These are phyloP conservation scores for Cheilosia variabilis DNA, from an alignment of 2,888 invertebrate species.

Conservation along the genomic window DNA sequence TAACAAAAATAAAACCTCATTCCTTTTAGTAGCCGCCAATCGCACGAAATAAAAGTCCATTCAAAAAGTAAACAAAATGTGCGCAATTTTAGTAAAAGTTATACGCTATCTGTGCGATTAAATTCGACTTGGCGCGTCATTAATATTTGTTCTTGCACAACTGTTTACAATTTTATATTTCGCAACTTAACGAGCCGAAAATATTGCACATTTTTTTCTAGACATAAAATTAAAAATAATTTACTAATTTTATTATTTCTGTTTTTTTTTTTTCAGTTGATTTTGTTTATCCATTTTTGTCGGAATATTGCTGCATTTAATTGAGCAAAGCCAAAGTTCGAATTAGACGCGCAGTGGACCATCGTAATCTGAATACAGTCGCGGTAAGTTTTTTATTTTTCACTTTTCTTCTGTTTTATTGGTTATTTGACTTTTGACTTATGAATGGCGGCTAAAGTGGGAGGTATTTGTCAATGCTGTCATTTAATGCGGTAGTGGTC, in stretches of 20 bases:
- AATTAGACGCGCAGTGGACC: too few species aligned
- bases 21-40: too few species aligned
- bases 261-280: background rate
- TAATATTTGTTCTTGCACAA: constrained; percentile 14
- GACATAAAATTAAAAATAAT: too few species aligned
- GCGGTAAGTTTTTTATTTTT: background rate
- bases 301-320: background rate
- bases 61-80: background rate
- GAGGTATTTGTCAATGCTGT: too few species aligned
- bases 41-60: too few species aligned
- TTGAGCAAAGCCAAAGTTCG: too few species aligned
- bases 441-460: too few species aligned
- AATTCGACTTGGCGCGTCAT: constrained; percentile 3
- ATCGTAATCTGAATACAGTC: background rate
- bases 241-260: background rate
- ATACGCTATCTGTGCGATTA: background rate
- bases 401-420: background rate
- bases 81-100: constrained; percentile 2
- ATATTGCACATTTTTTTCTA: too few species aligned
- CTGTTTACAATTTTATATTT: constrained; percentile 4
- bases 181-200: too few species aligned
- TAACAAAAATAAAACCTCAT: too few species aligned
- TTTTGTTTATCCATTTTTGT: background rate
- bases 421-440: background rate
- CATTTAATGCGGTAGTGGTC: too few species aligned